A percentile compares a stretch with the other conserved stretches of the same genome.
Evolutionary conservation across 2,113 vertebrate genomes (phyloP).

Genomic region (Delphinapterus leucas): DNA sequence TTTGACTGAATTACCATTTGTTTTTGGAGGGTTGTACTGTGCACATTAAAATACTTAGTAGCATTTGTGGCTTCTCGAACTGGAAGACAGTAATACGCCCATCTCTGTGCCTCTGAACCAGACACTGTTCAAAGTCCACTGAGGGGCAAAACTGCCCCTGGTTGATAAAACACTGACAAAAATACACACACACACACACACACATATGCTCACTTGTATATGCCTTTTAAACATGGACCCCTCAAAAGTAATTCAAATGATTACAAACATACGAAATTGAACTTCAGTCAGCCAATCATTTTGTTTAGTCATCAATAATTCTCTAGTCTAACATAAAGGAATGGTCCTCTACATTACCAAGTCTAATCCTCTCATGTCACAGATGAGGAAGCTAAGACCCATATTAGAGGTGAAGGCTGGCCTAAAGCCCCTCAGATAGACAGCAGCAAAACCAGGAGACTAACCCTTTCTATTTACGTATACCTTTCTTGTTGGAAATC

Average conservation of each 20-base stretch:
- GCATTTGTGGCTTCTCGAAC: not conserved
- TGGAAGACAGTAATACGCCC: not conserved
- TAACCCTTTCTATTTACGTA: not conserved
- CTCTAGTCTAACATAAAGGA: not conserved
- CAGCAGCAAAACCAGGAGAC: not conserved
- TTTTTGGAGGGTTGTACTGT: fast-evolving
- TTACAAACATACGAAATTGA: not conserved
- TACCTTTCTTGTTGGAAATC: not conserved
- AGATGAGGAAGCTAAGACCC: not conserved
- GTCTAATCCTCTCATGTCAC: not conserved
- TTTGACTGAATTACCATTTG: not conserved
- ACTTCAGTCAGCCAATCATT: not conserved
- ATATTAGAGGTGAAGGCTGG: not conserved
- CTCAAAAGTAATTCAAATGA: not conserved
- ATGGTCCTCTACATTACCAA: not conserved
- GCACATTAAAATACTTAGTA: not conserved
- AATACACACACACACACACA: not conserved
- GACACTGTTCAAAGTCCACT: not conserved
- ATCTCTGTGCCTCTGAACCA: not conserved
- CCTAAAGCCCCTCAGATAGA: not conserved
- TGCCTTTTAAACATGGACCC: not conserved
- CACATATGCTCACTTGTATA: not conserved
- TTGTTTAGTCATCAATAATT: not conserved
- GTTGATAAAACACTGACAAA: not conserved
- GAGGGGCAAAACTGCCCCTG: not conserved